Base-by-base conservation (phyloP, 2,888 invertebrate genomes). In the Drosophila anomalata region DNA sequence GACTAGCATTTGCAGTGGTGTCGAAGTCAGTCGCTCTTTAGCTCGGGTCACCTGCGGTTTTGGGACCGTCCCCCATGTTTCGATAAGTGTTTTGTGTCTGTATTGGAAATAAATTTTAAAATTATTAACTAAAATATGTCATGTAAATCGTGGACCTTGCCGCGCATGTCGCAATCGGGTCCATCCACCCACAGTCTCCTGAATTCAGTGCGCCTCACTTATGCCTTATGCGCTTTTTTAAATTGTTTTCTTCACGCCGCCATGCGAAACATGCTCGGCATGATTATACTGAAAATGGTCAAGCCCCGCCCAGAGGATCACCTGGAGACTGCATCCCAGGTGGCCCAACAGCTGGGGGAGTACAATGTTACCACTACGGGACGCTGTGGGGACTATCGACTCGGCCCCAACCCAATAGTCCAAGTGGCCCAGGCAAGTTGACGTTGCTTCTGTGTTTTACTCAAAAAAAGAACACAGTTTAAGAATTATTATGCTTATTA, bases 271-370 rank as follows among this genome's bases (percentile, higher is more conserved):
- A 93, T 93, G 80, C 89, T 94, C 42, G 93, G 93, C 74, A 92
- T 94, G 70, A 92, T 93, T 4, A 92, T 94, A 51, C 91, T 93
- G 3, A 93, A 93, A 77, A 94, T 94, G 94, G 93, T 93, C 14
- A 92, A 92, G 67, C 86, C 89, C 4, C 90, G 91, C 3, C 58
- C 56, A n/a, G 75, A 66, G 44, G 76, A 82, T 41, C 57, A 14
- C 0, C 26, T 57, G 20, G 12, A 51, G 12, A 7, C 41, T 20
- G 20, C 9, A 3, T 22, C 50, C 1, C 17, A 17, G 3, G 4
- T 31, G 4, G n/a, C 17, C 12, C 17, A 53, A 12, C 51, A 44
- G 1, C 3, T 29, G 8, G 53, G 12, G 6, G 31, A 20, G 5
- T 68, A 66, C 22, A 51, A 55, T 41, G 33, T 39, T 33, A 39